These are phyloP conservation scores for Notothenia rossii DNA, from an alignment of 2,113 vertebrate species.

Conservation along the genomic window DNA sequence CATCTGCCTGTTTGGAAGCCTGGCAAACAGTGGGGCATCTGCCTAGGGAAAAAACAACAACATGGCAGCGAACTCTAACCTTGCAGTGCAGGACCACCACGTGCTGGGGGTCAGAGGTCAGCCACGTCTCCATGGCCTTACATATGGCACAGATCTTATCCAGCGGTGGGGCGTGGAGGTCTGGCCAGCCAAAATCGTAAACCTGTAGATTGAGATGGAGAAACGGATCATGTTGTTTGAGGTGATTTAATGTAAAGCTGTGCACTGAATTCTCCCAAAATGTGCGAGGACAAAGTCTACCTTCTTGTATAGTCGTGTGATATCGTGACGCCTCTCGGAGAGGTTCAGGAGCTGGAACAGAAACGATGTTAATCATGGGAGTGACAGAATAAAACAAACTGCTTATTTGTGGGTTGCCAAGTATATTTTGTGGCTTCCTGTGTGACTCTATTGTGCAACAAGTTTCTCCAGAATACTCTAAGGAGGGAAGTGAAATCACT, in stretches of 20 bases:
- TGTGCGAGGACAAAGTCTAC: conserved; percentile 63
- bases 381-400: conserved; percentile 32
- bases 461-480: conserved; percentile 7
- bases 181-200: conserved; percentile 94
- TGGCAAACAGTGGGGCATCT: conserved; percentile 26
- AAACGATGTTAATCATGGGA: conserved; percentile 7
- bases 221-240: neutral
- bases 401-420: conserved; percentile 30
- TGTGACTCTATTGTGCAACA: conserved; percentile 32
- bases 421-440: conserved; percentile 15
- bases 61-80: conserved; percentile 78
- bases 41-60: neutral
- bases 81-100: conserved; percentile 95
- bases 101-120: conserved; percentile 91
- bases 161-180: conserved; percentile 91
- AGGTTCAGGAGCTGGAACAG: conserved; percentile 91
- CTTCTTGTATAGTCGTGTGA: conserved; percentile 89
- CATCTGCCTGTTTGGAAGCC: conserved; percentile 14
- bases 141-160: conserved; percentile 95
- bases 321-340: conserved; percentile 90
- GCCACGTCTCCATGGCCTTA: conserved; percentile 94
- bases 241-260: neutral
- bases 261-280: neutral
- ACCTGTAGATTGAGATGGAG: conserved; percentile 79
- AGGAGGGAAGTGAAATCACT: neutral